Evolutionary conservation across 2,888 invertebrate species (phyloP).

Genomic region (Fragum whitleyi): DNA sequence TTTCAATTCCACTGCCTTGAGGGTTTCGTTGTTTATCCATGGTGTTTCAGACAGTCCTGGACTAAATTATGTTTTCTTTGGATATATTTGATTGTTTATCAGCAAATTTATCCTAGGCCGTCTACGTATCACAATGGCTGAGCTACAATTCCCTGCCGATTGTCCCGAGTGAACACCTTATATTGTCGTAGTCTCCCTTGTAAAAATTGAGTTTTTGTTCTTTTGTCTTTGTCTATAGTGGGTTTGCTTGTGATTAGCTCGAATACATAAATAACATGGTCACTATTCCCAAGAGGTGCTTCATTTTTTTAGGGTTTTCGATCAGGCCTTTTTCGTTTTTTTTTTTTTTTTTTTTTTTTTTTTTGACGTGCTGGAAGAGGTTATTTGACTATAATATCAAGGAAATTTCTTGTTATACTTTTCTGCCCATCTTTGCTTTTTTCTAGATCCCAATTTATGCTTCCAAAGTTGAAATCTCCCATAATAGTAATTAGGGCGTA

Average conservation of each 20-base stretch:
- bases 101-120: background rate
- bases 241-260: background rate
- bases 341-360: background rate
- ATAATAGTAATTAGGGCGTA: background rate
- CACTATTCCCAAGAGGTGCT: constrained; percentile 5
- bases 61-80: constrained; percentile 5
- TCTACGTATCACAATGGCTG: background rate
- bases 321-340: background rate
- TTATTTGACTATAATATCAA: background rate
- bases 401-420: background rate
- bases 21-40: background rate
- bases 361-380: background rate
- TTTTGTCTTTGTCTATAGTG: background rate
- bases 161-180: background rate
- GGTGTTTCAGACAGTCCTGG: background rate
- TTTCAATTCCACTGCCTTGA: constrained; percentile 3
- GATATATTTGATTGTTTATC: background rate
- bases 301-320: background rate
- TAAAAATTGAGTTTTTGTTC: background rate
- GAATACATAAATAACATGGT: background rate
- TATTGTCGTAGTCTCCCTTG: constrained; percentile 6
- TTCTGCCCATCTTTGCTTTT: background rate
- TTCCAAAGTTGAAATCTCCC: background rate
- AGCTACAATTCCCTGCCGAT: background rate
- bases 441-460: background rate